phyloP scores from a whole-genome alignment of 2,113 vertebrate species.

The Hirundichthys speculiger region DNA sequence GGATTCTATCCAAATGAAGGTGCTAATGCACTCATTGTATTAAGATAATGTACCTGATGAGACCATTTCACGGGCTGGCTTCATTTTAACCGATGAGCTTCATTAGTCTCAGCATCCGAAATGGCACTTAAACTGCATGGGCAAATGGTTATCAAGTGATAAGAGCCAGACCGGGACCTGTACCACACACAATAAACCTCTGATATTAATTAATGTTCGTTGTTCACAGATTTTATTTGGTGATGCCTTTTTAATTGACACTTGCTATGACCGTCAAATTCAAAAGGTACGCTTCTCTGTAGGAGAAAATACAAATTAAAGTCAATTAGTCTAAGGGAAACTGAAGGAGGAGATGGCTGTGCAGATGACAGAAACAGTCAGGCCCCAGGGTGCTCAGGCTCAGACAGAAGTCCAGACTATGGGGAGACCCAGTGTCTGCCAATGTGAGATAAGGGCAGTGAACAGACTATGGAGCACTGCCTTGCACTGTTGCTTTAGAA shows the following conservation, averaged over 20 bases:
- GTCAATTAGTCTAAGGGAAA: conserved; percentile 69
- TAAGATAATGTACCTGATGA: conserved; percentile 80
- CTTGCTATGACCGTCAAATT: conserved; percentile 49
- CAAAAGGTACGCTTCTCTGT: conserved; percentile 54
- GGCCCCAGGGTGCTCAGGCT: conserved; percentile 52
- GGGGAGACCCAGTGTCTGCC: conserved; percentile 69
- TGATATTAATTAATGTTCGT: conserved; percentile 82
- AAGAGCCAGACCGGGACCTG: conserved; percentile 68
- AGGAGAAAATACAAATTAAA: conserved; percentile 77
- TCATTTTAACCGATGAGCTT: conserved; percentile 76
- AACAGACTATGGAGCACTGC: conserved; percentile 45
- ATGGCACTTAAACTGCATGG: conserved; percentile 63
- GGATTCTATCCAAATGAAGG: conserved; percentile 50
- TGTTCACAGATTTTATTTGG: conserved; percentile 73
- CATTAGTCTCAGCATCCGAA: conserved; percentile 76
- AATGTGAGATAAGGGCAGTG: conserved; percentile 66
- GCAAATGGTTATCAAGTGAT: conserved; percentile 70
- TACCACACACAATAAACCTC: conserved; percentile 79
- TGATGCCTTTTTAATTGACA: conserved; percentile 76
- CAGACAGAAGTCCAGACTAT: conserved; percentile 59
- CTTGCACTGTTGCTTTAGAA: conserved; percentile 60
- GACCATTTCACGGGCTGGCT: conserved; percentile 76
- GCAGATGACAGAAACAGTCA: conserved; percentile 54
- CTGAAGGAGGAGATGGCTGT: conserved; percentile 53
- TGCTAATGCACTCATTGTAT: conserved; percentile 67